These are phyloP conservation scores for Melieria crassipennis DNA, from an alignment of 2,888 invertebrate genomes.

Conservation along the genomic window DNA sequence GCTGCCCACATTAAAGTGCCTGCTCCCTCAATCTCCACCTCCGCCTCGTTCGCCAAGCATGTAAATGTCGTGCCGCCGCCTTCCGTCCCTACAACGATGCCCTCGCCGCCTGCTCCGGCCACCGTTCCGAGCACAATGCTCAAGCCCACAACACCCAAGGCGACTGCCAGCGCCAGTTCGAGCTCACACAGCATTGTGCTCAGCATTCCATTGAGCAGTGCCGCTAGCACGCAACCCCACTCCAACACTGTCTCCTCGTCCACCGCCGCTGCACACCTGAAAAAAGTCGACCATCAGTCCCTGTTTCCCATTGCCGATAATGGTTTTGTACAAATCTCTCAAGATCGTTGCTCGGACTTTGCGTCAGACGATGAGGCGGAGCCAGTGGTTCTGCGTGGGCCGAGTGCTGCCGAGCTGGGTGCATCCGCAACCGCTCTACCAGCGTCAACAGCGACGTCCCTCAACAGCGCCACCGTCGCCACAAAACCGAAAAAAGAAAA, in stretches of 20 bases:
- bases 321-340: constrained; percentile 61
- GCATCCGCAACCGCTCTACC: constrained; percentile 21
- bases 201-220: constrained; percentile 15
- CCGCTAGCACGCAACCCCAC: background rate
- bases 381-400: constrained; percentile 58
- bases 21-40: constrained; percentile 15
- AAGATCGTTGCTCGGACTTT: constrained; percentile 62
- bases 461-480: constrained; percentile 25
- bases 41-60: constrained; percentile 28
- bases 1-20: constrained; percentile 42
- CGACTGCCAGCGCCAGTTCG: background rate
- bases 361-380: constrained; percentile 65
- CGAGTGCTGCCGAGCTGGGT: constrained; percentile 39
- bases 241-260: constrained; percentile 7
- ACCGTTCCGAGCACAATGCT: background rate
- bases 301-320: constrained; percentile 62
- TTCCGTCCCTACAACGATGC: constrained; percentile 45
- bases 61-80: constrained; percentile 36
- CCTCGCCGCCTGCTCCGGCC: constrained; percentile 11
- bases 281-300: constrained; percentile 38
- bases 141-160: constrained; percentile 7
- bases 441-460: constrained; percentile 27
- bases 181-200: constrained; percentile 26
- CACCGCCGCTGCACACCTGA: constrained; percentile 13
- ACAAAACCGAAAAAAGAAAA: constrained; percentile 63